Evolutionary conservation across 2,113 vertebrate genomes (phyloP), one percentile per base, ranked within the genome.

Genomic region (Thryonomys swinderianus): DNA sequence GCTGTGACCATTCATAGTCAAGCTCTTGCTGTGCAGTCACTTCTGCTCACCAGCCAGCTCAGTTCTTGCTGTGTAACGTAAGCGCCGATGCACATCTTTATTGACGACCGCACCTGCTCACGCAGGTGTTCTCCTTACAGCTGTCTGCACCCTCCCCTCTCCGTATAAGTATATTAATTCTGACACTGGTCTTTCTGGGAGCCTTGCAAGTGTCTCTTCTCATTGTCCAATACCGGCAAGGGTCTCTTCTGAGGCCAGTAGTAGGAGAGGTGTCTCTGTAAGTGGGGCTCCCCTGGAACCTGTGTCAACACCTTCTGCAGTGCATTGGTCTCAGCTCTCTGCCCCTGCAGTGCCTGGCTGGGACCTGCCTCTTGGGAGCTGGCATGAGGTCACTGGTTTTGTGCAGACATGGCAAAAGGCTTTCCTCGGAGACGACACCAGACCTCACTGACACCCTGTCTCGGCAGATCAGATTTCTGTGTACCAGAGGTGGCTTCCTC

Each of bases 1-100:
- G n/a, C 73, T 88, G 40, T 97, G 92, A 89, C 57, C 67, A 59
- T 62, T 40, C 83, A 42, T 83, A 64, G 88, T 61, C 86, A 92
- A 87, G 69, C n/a, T 12, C 12, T 27, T 42, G 9, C 21, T 81
- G 48, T 37, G 90, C 34, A 3, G 27, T 53, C 10, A 34, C 42
- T 76, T 40, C 20, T 78, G 9, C 23, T 78, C 2, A 21, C 48
- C 62, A 64, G 79, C 14, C 6, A 61, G 40, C 78, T 88, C 25
- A 59, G 25, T 21, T 51, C 20, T 25, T 80, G 66, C 42, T 53
- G 4, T 37, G 40, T n/a, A 90, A 88, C 57, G 59, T 79, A 71
- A 40, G n/a, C 2, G 1, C 10, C 71, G 40, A 40, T 25, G 11
- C 71, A 4, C 32, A 55, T n/a, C 27, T 85, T 90, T 53, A 84